Percentiles rank a stretch among this genome's conserved stretches.
phyloP scores from a whole-genome alignment of 2,797 vertebrate species.

The Telmatherina bonti region DNA sequence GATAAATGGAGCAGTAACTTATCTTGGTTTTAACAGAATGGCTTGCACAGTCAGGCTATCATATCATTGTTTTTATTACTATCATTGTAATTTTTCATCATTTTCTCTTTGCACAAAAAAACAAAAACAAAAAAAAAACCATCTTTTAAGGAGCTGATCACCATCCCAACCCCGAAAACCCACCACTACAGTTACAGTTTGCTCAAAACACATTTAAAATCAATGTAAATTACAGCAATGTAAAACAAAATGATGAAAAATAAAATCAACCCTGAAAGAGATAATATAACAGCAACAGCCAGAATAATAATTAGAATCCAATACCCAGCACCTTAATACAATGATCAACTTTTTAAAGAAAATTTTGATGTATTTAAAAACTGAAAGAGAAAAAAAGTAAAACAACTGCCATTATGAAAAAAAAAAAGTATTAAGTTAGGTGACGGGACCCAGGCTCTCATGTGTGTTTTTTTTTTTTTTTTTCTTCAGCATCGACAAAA shows the following conservation, averaged over 20 bases:
- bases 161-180: slow-evolving; percentile 70
- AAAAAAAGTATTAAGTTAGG: slow-evolving; percentile 66
- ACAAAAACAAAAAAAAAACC: slow-evolving; percentile 73
- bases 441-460: slow-evolving; percentile 26
- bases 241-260: slow-evolving; percentile 82
- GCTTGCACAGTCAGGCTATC: slow-evolving; percentile 49
- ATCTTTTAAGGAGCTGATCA: slow-evolving; percentile 81
- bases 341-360: slow-evolving; percentile 80
- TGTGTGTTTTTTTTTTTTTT: slow-evolving; percentile 12
- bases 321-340: slow-evolving; percentile 88
- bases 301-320: slow-evolving; percentile 83
- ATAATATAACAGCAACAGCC: slow-evolving; percentile 83
- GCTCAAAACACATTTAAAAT: slow-evolving; percentile 84
- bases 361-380: slow-evolving; percentile 73
- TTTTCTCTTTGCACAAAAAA: slow-evolving; percentile 85
- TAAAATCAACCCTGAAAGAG: slow-evolving; percentile 87
- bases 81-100: slow-evolving; percentile 87
- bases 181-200: slow-evolving; percentile 84
- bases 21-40: slow-evolving; percentile 8
- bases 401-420: slow-evolving; percentile 71
- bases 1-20: neutral
- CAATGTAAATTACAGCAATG: slow-evolving; percentile 88
- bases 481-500: slow-evolving; percentile 37
- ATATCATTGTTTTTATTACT: slow-evolving; percentile 88
- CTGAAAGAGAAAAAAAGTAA: slow-evolving; percentile 60